phyloP scores from a whole-genome alignment of 2,113 vertebrate genomes.

The Alces alces region DNA sequence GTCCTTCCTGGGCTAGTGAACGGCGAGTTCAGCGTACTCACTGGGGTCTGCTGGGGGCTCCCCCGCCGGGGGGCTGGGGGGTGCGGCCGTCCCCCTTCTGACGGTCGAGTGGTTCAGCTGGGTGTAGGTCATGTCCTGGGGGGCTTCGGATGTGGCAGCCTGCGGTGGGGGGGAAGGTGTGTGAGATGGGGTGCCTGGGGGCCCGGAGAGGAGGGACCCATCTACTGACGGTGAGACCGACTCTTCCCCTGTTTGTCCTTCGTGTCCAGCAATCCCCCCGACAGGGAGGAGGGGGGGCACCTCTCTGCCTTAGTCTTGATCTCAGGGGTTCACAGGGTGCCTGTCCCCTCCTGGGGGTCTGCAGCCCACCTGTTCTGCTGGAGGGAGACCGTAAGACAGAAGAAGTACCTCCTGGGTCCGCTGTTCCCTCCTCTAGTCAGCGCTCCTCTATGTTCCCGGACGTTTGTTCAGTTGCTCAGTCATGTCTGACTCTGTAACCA shows the following conservation, averaged over 20 bases:
- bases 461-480: no score
- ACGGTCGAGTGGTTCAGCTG: neutral
- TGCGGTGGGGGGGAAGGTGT: neutral
- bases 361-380: neutral
- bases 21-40: neutral
- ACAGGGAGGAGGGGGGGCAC: fast-evolving
- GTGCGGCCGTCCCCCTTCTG: fast-evolving
- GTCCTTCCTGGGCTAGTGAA: neutral
- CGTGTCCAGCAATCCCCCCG: fast-evolving
- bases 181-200: fast-evolving
- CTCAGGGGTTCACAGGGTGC: fast-evolving
- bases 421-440: fast-evolving
- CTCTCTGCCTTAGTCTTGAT: fast-evolving
- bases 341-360: fast-evolving
- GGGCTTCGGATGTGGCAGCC: neutral
- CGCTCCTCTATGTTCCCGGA: no score
- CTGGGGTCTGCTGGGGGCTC: neutral
- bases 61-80: fast-evolving
- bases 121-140: neutral
- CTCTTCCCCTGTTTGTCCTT: neutral
- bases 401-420: neutral
- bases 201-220: neutral
- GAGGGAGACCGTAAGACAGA: neutral
- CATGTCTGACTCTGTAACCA: fast-evolving
- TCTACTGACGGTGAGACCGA: neutral